Evolutionary conservation across 2,797 vertebrate species (phyloP).

Genomic region (Synanceia verrucosa): DNA sequence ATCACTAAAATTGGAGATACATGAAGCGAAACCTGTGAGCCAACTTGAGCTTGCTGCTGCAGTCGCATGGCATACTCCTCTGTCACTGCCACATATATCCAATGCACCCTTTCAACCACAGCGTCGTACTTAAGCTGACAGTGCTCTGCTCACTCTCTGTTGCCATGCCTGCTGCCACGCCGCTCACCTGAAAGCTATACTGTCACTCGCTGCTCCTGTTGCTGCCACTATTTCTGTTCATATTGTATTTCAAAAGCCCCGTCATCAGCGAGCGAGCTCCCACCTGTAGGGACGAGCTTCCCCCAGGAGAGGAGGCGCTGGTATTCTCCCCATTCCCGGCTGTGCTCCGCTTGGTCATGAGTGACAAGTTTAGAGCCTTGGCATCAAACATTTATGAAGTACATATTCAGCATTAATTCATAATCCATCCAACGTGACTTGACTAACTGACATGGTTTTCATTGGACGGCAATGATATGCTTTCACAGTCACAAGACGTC

Average conservation of each 20-base stretch:
- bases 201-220: constrained; percentile 16
- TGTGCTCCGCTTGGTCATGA: not conserved
- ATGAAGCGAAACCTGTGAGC: not conserved
- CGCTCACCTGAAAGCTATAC: constrained; percentile 33
- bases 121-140: constrained; percentile 32
- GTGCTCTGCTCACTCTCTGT: constrained; percentile 35
- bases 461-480: not conserved
- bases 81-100: constrained; percentile 12
- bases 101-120: constrained; percentile 15
- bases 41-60: not conserved
- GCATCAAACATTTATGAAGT: not conserved
- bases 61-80: constrained; percentile 1
- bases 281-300: not conserved
- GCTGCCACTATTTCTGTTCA: constrained; percentile 16
- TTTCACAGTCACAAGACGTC: not conserved
- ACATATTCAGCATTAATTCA: not conserved
- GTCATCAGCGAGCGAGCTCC: not conserved
- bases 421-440: not conserved
- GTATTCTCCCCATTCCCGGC: not conserved
- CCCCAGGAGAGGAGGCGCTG: not conserved
- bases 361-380: not conserved
- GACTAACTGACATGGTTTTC: not conserved
- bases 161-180: constrained; percentile 7
- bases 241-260: constrained; percentile 20
- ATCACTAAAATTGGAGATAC: not conserved